phyloP scores from a whole-genome alignment of 2,888 invertebrate genomes.

The Antitype chi region DNA sequence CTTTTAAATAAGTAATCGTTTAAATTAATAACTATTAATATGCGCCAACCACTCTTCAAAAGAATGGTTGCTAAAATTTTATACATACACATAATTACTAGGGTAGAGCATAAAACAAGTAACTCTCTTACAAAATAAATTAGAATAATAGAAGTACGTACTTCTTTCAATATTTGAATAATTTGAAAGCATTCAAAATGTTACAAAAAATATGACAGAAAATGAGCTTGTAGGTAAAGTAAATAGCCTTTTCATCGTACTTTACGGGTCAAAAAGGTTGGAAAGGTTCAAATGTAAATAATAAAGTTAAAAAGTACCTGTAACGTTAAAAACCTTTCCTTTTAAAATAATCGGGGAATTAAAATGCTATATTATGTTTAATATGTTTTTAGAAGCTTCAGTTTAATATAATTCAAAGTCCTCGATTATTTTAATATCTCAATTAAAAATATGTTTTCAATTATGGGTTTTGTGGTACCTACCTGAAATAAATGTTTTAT shows the following conservation, averaged over 20 bases:
- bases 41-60: too few relatives aligned
- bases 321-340: constrained; percentile 45
- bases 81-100: neutral
- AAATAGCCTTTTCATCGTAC: constrained; percentile 47
- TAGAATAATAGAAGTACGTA: neutral
- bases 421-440: neutral
- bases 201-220: constrained; percentile 15
- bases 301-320: constrained; percentile 58
- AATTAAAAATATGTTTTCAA: too few relatives aligned
- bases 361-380: constrained; percentile 1
- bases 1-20: neutral
- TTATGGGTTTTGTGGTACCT: too few relatives aligned
- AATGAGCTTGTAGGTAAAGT: constrained; percentile 34
- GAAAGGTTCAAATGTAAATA: constrained; percentile 59
- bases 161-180: constrained; percentile 2
- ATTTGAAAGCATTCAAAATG: constrained; percentile 3
- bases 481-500: too few relatives aligned
- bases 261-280: constrained; percentile 43
- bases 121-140: neutral
- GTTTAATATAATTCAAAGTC: neutral
- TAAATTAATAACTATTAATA: neutral
- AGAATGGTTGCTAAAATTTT: neutral
- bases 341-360: constrained; percentile 20
- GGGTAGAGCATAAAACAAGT: neutral
- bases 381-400: neutral